Evolutionary conservation across 2,797 vertebrate species (phyloP).

Genomic region (Gobionotothen gibberifrons): DNA sequence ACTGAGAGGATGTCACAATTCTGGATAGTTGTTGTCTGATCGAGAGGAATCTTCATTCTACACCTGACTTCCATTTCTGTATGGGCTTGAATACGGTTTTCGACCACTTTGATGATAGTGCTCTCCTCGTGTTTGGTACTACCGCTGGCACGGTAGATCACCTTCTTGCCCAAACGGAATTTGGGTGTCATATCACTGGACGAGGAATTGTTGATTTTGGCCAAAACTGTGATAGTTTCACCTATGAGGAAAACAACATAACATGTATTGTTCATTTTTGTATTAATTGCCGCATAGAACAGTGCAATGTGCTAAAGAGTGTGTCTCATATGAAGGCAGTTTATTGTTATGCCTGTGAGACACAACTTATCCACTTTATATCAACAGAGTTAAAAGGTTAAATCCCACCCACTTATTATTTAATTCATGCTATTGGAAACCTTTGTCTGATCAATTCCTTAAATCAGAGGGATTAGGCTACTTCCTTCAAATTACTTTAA

Average conservation of each 20-base stretch:
- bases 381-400: neutral
- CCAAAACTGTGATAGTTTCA: conserved; percentile 89
- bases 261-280: neutral
- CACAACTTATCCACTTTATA: neutral
- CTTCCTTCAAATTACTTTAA: neutral
- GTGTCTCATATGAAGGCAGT: neutral
- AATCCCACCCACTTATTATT: neutral
- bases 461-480: neutral
- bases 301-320: neutral
- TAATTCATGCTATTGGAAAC: neutral
- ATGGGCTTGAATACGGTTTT: conserved; percentile 82
- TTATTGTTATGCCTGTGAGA: neutral
- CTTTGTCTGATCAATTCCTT: neutral
- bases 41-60: conserved; percentile 85
- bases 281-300: neutral
- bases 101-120: conserved; percentile 83
- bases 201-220: conserved; percentile 92
- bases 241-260: conserved; percentile 76
- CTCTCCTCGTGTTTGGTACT: conserved; percentile 80
- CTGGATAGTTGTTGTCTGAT: conserved; percentile 80
- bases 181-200: conserved; percentile 89
- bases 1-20: conserved; percentile 92
- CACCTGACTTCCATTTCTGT: conserved; percentile 85
- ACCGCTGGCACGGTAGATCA: conserved; percentile 85
- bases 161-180: conserved; percentile 85